Evolutionary conservation across 2,888 invertebrate species (phyloP).

Genomic region (Stenotaenia linearis): DNA sequence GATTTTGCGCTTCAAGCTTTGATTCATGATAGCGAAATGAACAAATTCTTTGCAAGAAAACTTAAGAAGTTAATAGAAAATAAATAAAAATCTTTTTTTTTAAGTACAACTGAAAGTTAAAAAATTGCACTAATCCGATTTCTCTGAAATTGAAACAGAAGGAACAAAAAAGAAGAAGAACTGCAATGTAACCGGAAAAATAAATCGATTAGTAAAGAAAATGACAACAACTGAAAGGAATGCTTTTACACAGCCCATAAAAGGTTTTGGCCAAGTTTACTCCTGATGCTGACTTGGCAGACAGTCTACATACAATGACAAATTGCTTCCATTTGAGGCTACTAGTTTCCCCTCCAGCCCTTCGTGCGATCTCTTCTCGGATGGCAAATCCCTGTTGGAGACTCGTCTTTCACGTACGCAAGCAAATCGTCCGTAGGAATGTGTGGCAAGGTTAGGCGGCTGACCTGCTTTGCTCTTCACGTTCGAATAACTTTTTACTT

Average conservation of each 20-base stretch:
- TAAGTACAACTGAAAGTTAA: too few species aligned
- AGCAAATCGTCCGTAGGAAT: not conserved
- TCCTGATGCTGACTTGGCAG: not conserved
- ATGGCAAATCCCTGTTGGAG: not conserved
- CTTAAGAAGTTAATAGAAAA: not conserved
- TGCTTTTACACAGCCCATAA: not conserved
- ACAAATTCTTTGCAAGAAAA: not conserved
- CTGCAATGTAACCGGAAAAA: not conserved
- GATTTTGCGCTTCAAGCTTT: not conserved
- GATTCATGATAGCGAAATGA: not conserved
- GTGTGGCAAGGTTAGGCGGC: not conserved
- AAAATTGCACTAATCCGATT: too few species aligned
- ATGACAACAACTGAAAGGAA: not conserved
- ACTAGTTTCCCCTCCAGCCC: not conserved
- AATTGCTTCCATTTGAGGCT: not conserved
- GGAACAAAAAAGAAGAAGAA: not conserved
- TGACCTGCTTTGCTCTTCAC: not conserved
- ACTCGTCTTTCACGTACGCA: not conserved
- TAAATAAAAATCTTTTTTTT: not conserved
- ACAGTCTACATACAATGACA: not conserved
- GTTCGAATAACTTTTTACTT: not conserved
- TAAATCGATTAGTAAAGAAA: not conserved
- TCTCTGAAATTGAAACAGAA: too few species aligned
- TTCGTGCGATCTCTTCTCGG: not conserved
- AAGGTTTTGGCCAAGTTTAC: not conserved